Evolutionary conservation across 2,113 vertebrate genomes (phyloP).

Genomic region (Dicaeum eximium): DNA sequence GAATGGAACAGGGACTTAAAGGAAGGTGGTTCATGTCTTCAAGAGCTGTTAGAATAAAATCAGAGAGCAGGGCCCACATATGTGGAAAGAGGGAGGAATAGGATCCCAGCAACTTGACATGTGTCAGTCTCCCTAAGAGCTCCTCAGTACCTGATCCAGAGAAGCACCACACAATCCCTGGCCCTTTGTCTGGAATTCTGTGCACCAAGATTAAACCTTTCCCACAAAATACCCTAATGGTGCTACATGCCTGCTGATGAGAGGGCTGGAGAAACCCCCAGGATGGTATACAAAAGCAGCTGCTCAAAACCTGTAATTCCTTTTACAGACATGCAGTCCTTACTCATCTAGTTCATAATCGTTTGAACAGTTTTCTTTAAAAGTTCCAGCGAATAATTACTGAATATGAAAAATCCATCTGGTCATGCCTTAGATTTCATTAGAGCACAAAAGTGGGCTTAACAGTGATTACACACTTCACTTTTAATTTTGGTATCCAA

Average conservation of each 20-base stretch:
- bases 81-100: background rate
- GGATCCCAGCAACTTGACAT: background rate
- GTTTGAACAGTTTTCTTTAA: background rate
- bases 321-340: background rate
- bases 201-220: background rate
- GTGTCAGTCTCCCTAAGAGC: background rate
- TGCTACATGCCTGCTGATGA: background rate
- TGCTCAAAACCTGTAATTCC: background rate
- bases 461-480: background rate
- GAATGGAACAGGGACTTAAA: background rate
- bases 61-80: background rate
- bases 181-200: background rate
- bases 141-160: background rate
- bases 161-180: fast-evolving
- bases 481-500: background rate
- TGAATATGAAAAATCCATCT: background rate
- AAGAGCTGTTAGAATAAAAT: background rate
- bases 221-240: background rate
- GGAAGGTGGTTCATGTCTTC: background rate
- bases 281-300: background rate
- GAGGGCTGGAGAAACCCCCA: background rate
- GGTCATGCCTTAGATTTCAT: background rate
- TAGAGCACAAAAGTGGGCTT: background rate
- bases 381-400: background rate
- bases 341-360: background rate